A percentile compares a stretch with the other conserved stretches of the same genome.
phyloP scores from a whole-genome alignment of 1,140 invertebrate genomes.

The Nymphalis io region DNA sequence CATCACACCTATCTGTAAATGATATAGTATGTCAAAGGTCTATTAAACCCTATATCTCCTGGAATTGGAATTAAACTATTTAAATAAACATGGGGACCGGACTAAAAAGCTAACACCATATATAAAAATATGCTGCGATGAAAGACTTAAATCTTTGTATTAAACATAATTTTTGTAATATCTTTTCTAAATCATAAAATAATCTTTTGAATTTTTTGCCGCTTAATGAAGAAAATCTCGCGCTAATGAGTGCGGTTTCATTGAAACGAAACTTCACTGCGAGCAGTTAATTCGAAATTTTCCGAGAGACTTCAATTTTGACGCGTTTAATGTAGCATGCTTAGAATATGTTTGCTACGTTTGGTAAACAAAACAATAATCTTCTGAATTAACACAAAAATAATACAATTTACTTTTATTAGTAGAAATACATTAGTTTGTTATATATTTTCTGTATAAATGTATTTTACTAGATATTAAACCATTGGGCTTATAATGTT shows the following conservation, averaged over 20 bases:
- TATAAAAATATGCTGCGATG: not conserved
- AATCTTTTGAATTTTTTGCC: not conserved
- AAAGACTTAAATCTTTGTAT: not conserved
- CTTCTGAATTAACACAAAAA: not conserved
- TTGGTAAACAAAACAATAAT: not conserved
- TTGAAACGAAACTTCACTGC: not conserved
- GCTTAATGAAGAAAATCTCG: constrained; percentile 11
- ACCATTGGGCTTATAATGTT: too few relatives aligned
- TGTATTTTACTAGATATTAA: too few relatives aligned
- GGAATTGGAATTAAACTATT: too few relatives aligned
- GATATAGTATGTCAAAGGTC: too few relatives aligned
- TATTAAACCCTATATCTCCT: too few relatives aligned
- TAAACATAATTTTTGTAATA: not conserved
- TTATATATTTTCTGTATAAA: too few relatives aligned
- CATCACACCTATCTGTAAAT: too few relatives aligned
- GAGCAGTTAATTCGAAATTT: not conserved
- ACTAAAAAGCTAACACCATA: not conserved
- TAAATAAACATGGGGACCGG: too few relatives aligned
- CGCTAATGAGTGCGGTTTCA: constrained; percentile 1
- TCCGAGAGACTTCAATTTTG: not conserved
- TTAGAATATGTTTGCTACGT: not conserved
- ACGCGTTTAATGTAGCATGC: not conserved
- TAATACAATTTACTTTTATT: too few relatives aligned
- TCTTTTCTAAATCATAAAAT: not conserved
- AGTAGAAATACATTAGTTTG: too few relatives aligned